Base-by-base conservation (phyloP, 1,140 invertebrate species). In the Nasonia giraulti region DNA sequence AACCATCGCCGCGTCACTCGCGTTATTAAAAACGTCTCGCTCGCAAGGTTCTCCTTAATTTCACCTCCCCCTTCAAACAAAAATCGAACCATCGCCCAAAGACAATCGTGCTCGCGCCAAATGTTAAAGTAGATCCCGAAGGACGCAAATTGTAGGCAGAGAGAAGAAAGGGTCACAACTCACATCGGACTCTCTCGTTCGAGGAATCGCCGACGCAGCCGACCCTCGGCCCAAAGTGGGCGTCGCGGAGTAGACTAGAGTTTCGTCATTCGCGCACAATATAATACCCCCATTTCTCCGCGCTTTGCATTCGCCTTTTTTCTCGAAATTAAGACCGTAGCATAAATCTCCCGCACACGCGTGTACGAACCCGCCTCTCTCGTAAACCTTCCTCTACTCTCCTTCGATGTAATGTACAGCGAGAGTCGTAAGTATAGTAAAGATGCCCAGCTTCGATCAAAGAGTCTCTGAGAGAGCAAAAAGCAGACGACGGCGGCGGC, bases 321-420 rank as follows among this genome's bases (percentile, higher is more conserved):
- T 71, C 68, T 71, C 68, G 68, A 71, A 71, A 71, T 71, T 17
- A 71, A 71, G 68, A 71, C 68, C 23, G 27, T 71, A 71, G 27
- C 68, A 71, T 71, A 71, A 71, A 71, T 31, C 68, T 71, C 27
- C 68, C 68, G 68, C 4, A 71, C n/a, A 2, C 5, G 68, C 5
- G 17, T 62, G n/a, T n/a, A n/a, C n/a, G 17, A 55, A 33, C 7
- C 27, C 68, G 62, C 68, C 17, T 10, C 68, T 33, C 6, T 71
- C 68, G 27, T 27, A 31, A 27, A 71, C 68, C 68, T 55, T 37
- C 33, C 50, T 20, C 2, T 27, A 27, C 27, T 27, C 27, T 27
- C 27, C 27, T 27, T 27, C 27, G 1, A 27, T 27, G 27, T 27
- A 27, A 27, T 27, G 27, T 1, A 27, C 27, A 27, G 27, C 66